phyloP scores from a whole-genome alignment of 2,797 vertebrate species.

The Fringilla coelebs region DNA sequence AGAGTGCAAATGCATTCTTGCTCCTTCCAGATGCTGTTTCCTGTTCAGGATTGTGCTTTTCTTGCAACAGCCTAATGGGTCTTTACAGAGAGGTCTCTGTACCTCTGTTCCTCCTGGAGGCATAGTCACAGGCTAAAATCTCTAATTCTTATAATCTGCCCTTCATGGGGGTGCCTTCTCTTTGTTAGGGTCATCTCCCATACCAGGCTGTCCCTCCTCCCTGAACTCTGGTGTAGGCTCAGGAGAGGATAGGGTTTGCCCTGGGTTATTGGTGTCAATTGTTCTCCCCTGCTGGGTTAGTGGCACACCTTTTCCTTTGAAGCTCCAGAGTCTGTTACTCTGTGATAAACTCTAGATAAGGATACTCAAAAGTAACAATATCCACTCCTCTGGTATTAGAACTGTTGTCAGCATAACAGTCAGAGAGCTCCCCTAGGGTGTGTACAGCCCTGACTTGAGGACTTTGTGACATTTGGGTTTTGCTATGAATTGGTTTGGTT shows the following conservation, averaged over 20 bases:
- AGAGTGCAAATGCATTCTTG: neutral
- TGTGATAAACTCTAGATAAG: neutral
- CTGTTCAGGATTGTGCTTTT: neutral
- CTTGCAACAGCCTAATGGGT: neutral
- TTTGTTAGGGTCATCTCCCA: neutral
- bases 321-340: neutral
- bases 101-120: neutral
- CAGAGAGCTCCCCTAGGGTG: neutral
- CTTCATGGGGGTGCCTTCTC: neutral
- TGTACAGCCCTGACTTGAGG: neutral
- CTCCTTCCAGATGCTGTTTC: neutral
- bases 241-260: neutral
- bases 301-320: neutral
- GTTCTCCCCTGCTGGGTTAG: neutral
- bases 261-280: neutral
- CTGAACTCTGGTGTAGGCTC: neutral
- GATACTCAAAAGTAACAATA: neutral
- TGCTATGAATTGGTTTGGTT: neutral
- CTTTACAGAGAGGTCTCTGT: neutral
- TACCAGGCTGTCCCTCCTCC: neutral
- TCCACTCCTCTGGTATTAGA: neutral
- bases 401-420: neutral
- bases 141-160: neutral
- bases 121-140: neutral
- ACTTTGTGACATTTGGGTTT: neutral